Conservation (phyloP, 2,797 vertebrate species). For the Brotogeris chrysoptera region DNA sequence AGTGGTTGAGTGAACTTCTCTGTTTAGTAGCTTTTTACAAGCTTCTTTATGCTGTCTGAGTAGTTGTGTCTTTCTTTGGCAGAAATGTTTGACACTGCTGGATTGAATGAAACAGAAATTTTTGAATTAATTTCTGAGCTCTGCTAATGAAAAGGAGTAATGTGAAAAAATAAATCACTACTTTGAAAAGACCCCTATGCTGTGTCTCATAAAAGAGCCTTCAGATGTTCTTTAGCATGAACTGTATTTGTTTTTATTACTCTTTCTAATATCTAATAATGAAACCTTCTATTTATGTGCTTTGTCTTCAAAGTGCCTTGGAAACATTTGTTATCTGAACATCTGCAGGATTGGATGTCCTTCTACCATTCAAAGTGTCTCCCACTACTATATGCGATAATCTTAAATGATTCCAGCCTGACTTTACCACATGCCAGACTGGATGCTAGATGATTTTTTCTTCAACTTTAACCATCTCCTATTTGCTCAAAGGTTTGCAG, state of each 20-base stretch:
- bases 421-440: neutral
- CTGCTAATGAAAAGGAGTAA: conserved; percentile 1
- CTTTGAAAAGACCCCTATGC: neutral
- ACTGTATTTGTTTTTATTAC: conserved; percentile 29
- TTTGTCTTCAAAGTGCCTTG: conserved; percentile 31
- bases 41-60: neutral
- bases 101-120: conserved; percentile 3
- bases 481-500: neutral
- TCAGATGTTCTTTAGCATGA: conserved; percentile 17
- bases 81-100: neutral
- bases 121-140: neutral
- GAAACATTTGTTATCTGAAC: conserved; percentile 27
- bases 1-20: neutral
- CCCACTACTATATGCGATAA: neutral
- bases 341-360: neutral
- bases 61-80: neutral
- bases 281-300: conserved; percentile 28
- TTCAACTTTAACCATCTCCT: neutral
- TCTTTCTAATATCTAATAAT: conserved; percentile 33
- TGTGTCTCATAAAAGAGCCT: neutral
- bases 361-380: neutral
- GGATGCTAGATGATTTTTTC: neutral
- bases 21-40: neutral
- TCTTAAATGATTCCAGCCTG: neutral
- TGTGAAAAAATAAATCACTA: neutral